phyloP scores from a whole-genome alignment of 2,113 vertebrate genomes.

The Pyrgilauda ruficollis region DNA sequence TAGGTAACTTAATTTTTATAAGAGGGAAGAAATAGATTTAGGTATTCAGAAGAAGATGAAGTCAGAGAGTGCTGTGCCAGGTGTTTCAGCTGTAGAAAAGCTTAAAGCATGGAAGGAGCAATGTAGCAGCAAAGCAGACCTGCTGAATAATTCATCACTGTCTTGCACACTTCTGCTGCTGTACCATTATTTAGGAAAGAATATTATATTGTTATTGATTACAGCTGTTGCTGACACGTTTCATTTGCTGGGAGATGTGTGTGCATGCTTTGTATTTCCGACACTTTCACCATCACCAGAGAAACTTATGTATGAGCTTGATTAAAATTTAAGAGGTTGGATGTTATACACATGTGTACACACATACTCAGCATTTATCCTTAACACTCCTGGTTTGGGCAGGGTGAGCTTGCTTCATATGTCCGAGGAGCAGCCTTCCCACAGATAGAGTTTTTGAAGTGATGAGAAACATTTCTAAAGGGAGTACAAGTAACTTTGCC shows the following conservation, averaged over 20 bases:
- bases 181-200: constrained; percentile 74
- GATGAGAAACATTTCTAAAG: not conserved
- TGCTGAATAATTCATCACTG: constrained; percentile 76
- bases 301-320: constrained; percentile 17
- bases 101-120: constrained; percentile 56
- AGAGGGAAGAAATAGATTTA: constrained; percentile 20
- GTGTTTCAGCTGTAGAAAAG: constrained; percentile 60
- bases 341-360: not conserved
- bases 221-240: constrained; percentile 72
- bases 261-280: constrained; percentile 53
- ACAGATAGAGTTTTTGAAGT: not conserved
- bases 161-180: constrained; percentile 60
- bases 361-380: not conserved
- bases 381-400: not conserved
- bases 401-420: not conserved
- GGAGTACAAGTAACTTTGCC: not conserved
- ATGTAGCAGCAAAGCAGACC: constrained; percentile 43
- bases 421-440: not conserved
- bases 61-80: constrained; percentile 53
- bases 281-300: constrained; percentile 23
- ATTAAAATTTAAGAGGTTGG: constrained; percentile 54
- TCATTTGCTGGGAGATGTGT: constrained; percentile 73
- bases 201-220: constrained; percentile 81
- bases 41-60: constrained; percentile 45
- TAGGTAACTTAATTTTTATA: constrained; percentile 46